Evolutionary conservation across 2,888 invertebrate species (phyloP).

Genomic region (Rhagonycha lutea): DNA sequence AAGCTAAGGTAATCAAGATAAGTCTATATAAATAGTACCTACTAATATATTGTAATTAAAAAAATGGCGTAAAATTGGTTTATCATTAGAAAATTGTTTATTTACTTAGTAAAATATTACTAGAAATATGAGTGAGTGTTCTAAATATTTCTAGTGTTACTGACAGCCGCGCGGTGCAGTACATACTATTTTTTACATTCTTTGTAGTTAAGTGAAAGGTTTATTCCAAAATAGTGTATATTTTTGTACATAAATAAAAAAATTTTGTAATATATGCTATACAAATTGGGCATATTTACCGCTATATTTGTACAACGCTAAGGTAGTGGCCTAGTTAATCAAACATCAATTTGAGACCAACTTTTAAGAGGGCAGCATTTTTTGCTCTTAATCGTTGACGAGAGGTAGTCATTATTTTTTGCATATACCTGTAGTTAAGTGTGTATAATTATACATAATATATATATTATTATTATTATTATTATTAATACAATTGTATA

Average conservation of each 20-base stretch:
- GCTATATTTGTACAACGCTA: slow-evolving; percentile 57
- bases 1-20: not conserved
- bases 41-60: slow-evolving; percentile 19
- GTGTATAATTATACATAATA: slow-evolving; percentile 36
- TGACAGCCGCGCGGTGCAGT: slow-evolving; percentile 46
- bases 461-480: not conserved
- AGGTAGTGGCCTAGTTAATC: slow-evolving; percentile 53
- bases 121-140: slow-evolving; percentile 7
- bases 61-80: not conserved
- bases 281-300: slow-evolving; percentile 44
- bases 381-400: slow-evolving; percentile 47
- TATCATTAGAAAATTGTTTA: not conserved
- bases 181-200: slow-evolving; percentile 47
- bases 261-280: slow-evolving; percentile 41
- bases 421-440: slow-evolving; percentile 48
- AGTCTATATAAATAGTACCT: slow-evolving; percentile 7
- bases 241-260: slow-evolving; percentile 51
- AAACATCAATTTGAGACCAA: slow-evolving; percentile 38
- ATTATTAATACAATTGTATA: slow-evolving; percentile 27
- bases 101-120: slow-evolving; percentile 2
- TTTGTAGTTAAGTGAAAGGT: slow-evolving; percentile 37
- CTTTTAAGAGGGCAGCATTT: slow-evolving; percentile 34
- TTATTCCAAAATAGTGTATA: slow-evolving; percentile 53
- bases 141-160: slow-evolving; percentile 40
- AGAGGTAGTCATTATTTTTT: slow-evolving; percentile 53